Evolutionary conservation across 2,888 invertebrate genomes (phyloP), one percentile per base, ranked within the genome.

Genomic region (Erebia palarica): DNA sequence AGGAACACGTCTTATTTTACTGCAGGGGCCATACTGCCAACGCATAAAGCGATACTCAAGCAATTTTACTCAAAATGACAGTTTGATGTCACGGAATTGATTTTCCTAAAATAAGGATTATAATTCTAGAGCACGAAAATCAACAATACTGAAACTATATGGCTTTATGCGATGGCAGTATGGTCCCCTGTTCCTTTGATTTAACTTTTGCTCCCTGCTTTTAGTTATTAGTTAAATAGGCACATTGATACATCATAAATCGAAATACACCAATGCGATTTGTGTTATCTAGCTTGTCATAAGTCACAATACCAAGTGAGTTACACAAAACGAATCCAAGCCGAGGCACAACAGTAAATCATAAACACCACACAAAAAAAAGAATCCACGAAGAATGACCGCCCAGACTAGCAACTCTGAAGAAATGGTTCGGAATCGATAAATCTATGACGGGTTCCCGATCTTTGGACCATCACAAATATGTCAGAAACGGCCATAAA

Each of bases 401-500:
- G 76, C 69, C 90, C 89, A 87, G 86, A 77, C 77, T 77, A 75
- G 75, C 73, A 79, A 80, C 80, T 81, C 80, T 83, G 85, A 82
- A 84, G 90, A 88, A 90, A 91, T 90, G 87, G 87, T 79, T 85
- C 75, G 86, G 88, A 87, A 88, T 88, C 86, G 84, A 89, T 89
- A 89, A 88, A 89, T 89, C 71, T 64, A 69, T 71, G 69, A 86
- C 77, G 78, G 77, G 79, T 75, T 76, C 79, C 82, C 84, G 84
- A 82, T 86, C 87, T 87, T 82, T 82, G 83, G 85, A 86, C 85
- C 90, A 86, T 92, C 92, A 92, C 92, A 92, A 92, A 92, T 91
- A 91, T 92, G 92, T 92, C 92, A 91, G 81, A 88, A 86, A 83
- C 76, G 85, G 85, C 86, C 82, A 89, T 90, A 90, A 89, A 86